Conservation (phyloP, 2,888 invertebrate species). For the Patella depressa region DNA sequence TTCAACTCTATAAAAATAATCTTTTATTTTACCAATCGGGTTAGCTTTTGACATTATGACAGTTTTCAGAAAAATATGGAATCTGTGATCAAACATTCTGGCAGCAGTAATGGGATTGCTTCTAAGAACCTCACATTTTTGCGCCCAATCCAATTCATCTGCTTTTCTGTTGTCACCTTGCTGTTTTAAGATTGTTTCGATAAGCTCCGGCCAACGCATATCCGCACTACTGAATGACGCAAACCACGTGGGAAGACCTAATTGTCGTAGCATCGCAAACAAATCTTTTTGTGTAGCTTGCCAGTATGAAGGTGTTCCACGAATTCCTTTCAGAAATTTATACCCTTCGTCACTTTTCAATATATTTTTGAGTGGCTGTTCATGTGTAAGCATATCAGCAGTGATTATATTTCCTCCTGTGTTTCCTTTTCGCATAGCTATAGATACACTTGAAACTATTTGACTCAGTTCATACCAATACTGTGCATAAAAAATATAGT, state of each 20-base stretch:
- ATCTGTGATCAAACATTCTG: slow-evolving; percentile 27
- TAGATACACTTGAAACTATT: slow-evolving; percentile 23
- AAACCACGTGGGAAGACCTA: slow-evolving; percentile 39
- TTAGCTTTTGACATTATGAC: slow-evolving; percentile 21
- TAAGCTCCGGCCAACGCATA: slow-evolving; percentile 27
- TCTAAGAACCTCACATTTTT: slow-evolving; percentile 23
- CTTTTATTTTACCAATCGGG: slow-evolving; percentile 38
- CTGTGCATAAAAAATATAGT: slow-evolving; percentile 31
- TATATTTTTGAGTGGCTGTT: slow-evolving; percentile 7
- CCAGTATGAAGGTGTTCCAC: slow-evolving; percentile 18
- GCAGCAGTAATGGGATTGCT: slow-evolving; percentile 25
- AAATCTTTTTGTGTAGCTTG: slow-evolving; percentile 27
- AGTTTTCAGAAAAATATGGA: slow-evolving; percentile 21
- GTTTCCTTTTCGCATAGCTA: slow-evolving; percentile 25
- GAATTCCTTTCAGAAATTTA: slow-evolving; percentile 23
- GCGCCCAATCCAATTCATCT: slow-evolving; percentile 22
- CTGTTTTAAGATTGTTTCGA: slow-evolving; percentile 21
- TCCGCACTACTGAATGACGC: slow-evolving; percentile 37
- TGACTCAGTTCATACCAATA: slow-evolving; percentile 29
- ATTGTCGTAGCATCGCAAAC: slow-evolving; percentile 42
- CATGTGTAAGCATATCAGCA: slow-evolving; percentile 17
- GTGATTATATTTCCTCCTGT: slow-evolving; percentile 11
- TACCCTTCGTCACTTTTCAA: slow-evolving; percentile 22
- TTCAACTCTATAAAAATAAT: slow-evolving; percentile 44
- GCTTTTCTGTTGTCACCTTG: slow-evolving; percentile 6